A percentile compares a stretch with the other conserved stretches of the same genome.
These are phyloP conservation scores for Hydractinia symbiolongicarpus DNA, from an alignment of 30 jellyfish, hydroid and myxozoan genomes.

Conservation along the genomic window DNA sequence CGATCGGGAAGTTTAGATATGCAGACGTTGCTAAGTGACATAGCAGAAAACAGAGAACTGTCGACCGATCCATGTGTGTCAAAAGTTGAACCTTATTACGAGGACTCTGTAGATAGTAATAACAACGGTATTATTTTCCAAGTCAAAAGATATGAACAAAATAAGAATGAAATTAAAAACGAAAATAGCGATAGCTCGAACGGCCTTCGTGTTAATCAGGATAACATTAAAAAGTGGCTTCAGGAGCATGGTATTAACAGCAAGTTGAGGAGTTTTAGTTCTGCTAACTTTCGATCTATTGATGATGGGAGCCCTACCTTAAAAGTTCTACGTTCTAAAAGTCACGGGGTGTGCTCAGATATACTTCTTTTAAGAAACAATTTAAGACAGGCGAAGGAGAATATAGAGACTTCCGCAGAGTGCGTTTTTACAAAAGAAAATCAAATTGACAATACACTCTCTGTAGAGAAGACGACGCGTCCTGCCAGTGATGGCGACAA, in stretches of 20 bases:
- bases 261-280: constrained; percentile 28
- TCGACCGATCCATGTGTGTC: too few species aligned
- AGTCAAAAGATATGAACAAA: not conserved
- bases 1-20: constrained; percentile 4
- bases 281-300: constrained; percentile 13
- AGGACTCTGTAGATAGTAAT: not conserved
- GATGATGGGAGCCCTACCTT: not conserved
- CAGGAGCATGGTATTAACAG: constrained; percentile 23
- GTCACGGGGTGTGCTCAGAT: not conserved
- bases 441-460: not conserved
- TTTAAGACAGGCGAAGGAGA: not conserved
- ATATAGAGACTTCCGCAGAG: not conserved
- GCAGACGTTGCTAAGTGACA: too few species aligned
- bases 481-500: constrained; percentile 12
- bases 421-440: not conserved
- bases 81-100: not conserved
- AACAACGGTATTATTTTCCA: not conserved
- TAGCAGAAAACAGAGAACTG: too few species aligned
- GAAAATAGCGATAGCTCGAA: not conserved
- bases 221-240: constrained; percentile 20
- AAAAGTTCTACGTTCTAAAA: not conserved
- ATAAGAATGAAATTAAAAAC: not conserved
- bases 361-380: not conserved
- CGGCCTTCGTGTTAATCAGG: constrained; percentile 17
- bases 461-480: not conserved